A percentile compares a stretch with the other conserved stretches of the same genome.
Conservation (phyloP, 2,888 invertebrate genomes). For the Panzeria rudis region DNA sequence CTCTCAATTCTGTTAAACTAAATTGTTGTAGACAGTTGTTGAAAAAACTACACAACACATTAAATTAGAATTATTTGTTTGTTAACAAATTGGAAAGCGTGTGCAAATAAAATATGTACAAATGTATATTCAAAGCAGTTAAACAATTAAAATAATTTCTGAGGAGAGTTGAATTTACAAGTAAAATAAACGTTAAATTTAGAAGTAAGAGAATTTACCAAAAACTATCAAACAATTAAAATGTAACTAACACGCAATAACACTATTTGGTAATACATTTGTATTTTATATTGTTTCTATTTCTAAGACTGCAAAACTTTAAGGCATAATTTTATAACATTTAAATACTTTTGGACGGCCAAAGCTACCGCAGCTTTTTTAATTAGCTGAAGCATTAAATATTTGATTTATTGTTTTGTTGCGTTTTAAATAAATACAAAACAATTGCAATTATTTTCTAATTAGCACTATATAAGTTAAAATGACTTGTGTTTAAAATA, state of each 20-base stretch:
- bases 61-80: neutral
- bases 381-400: too few species aligned
- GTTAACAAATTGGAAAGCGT: neutral
- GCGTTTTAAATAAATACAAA: neutral
- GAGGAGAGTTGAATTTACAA: neutral
- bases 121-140: neutral
- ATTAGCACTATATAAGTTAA: neutral
- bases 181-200: neutral
- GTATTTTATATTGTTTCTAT: neutral
- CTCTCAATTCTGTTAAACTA: too few species aligned
- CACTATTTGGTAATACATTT: neutral
- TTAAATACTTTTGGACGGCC: neutral
- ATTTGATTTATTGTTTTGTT: neutral
- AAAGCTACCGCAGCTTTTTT: too few species aligned
- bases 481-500: neutral
- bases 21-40: too few species aligned
- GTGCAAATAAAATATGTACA: neutral
- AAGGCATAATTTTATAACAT: neutral
- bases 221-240: neutral
- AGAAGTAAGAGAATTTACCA: neutral
- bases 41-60: too few species aligned
- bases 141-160: neutral
- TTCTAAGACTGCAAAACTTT: neutral
- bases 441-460: neutral
- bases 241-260: neutral